phyloP scores from a whole-genome alignment of 2,797 vertebrate genomes.

The Avahi laniger region DNA sequence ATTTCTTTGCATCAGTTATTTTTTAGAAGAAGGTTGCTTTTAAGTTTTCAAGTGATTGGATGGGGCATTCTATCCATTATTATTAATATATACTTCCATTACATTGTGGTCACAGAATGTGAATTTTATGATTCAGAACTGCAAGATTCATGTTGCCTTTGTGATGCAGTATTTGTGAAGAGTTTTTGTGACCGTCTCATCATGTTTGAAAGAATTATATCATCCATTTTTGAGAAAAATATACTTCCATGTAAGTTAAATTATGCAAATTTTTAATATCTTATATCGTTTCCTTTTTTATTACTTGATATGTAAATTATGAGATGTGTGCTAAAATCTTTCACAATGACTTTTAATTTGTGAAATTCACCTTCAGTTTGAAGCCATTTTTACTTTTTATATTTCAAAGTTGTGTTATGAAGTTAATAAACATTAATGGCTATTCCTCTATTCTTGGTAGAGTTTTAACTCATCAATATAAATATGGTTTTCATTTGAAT shows the following conservation, averaged over 20 bases:
- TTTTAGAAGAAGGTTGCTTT: background rate
- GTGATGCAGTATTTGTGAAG: background rate
- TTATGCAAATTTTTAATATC: background rate
- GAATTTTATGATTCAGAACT: background rate
- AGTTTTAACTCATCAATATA: conserved; percentile 24
- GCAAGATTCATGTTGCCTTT: background rate
- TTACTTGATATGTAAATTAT: background rate
- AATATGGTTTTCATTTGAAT: background rate
- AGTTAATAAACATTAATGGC: background rate
- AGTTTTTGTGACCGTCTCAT: background rate
- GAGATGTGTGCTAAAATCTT: background rate
- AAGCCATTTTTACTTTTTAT: background rate
- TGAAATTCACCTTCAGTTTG: background rate
- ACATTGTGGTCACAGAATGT: background rate
- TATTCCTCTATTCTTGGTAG: background rate
- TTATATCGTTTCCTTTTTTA: background rate
- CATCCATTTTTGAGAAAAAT: background rate
- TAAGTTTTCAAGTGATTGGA: background rate
- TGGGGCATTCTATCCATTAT: background rate
- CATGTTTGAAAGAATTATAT: background rate
- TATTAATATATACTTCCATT: background rate
- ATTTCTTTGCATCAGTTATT: background rate
- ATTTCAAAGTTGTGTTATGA: background rate
- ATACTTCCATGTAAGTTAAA: background rate
- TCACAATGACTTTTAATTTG: background rate